Conservation (phyloP, 2,113 vertebrate species). For the Tenebrosternarchus preto region DNA sequence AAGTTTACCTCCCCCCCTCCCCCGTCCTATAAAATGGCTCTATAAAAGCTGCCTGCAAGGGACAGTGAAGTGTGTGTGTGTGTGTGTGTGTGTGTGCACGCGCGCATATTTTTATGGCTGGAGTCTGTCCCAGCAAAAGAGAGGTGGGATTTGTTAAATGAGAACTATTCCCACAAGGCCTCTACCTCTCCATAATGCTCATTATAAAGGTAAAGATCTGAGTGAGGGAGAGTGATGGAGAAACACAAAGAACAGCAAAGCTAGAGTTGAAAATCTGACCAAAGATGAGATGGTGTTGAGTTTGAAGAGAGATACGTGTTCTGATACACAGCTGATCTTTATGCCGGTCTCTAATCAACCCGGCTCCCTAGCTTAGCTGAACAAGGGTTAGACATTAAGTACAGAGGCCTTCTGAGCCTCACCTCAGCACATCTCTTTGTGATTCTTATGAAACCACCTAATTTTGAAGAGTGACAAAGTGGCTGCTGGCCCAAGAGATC, state of each 20-base stretch:
- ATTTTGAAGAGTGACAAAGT: constrained; percentile 5
- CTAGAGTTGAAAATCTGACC: constrained; percentile 27
- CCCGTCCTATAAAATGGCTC: constrained; percentile 59
- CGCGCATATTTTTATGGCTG: constrained; percentile 15
- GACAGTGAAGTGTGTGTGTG: constrained; percentile 45
- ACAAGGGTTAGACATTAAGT: constrained; percentile 19
- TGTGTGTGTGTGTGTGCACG: constrained; percentile 17
- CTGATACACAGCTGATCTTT: constrained; percentile 12
- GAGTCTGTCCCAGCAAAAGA: constrained; percentile 34
- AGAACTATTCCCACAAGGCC: constrained; percentile 61
- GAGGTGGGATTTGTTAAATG: constrained; percentile 47
- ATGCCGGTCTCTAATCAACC: constrained; percentile 20
- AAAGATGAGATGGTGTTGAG: constrained; percentile 52
- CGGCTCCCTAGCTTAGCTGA: constrained; percentile 16
- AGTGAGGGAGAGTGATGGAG: constrained; percentile 42
- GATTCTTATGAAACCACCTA: background rate
- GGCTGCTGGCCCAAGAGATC: background rate
- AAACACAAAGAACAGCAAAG: constrained; percentile 6
- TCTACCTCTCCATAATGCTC: constrained; percentile 68
- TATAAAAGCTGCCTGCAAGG: constrained; percentile 54
- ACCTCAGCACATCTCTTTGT: background rate
- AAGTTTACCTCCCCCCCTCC: constrained; percentile 52
- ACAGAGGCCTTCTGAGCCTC: background rate
- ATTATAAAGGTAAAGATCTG: constrained; percentile 71
- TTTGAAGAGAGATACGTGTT: constrained; percentile 59